Evolutionary conservation across 2,113 vertebrate species (phyloP).

Genomic region (Danionella cerebrum): DNA sequence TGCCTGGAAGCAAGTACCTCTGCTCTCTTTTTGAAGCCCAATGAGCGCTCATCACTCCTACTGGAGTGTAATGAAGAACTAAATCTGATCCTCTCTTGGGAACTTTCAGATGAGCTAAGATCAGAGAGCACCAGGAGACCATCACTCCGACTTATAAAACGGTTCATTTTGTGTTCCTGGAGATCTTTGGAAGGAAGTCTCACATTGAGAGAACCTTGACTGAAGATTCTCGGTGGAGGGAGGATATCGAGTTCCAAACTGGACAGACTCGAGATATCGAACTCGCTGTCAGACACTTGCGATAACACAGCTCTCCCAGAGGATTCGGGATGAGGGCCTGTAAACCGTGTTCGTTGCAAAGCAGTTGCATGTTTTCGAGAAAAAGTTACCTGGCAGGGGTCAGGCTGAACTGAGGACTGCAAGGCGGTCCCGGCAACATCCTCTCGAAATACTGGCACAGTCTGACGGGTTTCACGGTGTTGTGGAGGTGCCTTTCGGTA

Average conservation of each 20-base stretch:
- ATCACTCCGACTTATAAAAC: slow-evolving; percentile 55
- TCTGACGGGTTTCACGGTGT: slow-evolving; percentile 82
- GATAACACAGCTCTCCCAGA: slow-evolving; percentile 54
- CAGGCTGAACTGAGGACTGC: slow-evolving; percentile 56
- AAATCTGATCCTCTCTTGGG: slow-evolving; percentile 32
- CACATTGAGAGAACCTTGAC: neutral
- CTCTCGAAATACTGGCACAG: slow-evolving; percentile 58
- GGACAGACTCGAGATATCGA: slow-evolving; percentile 59
- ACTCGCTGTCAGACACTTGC: slow-evolving; percentile 62
- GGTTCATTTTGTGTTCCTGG: slow-evolving; percentile 1
- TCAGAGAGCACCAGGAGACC: slow-evolving; percentile 52
- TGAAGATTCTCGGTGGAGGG: slow-evolving; percentile 38
- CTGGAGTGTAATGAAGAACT: slow-evolving; percentile 51
- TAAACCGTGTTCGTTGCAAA: slow-evolving; percentile 50
- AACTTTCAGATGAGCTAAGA: neutral
- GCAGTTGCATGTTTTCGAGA: slow-evolving; percentile 20
- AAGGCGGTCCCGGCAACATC: slow-evolving; percentile 57
- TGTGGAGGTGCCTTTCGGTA: slow-evolving; percentile 94
- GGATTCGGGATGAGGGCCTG: slow-evolving; percentile 42
- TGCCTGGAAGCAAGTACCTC: slow-evolving; percentile 58
- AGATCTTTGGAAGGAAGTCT: slow-evolving; percentile 25
- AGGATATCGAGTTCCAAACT: slow-evolving; percentile 52
- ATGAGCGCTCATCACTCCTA: slow-evolving; percentile 58
- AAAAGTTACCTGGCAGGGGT: slow-evolving; percentile 70
- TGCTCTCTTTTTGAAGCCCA: slow-evolving; percentile 65